These are phyloP conservation scores for Ornithorhynchus anatinus DNA, from an alignment of 2,113 vertebrate genomes.

Conservation along the genomic window DNA sequence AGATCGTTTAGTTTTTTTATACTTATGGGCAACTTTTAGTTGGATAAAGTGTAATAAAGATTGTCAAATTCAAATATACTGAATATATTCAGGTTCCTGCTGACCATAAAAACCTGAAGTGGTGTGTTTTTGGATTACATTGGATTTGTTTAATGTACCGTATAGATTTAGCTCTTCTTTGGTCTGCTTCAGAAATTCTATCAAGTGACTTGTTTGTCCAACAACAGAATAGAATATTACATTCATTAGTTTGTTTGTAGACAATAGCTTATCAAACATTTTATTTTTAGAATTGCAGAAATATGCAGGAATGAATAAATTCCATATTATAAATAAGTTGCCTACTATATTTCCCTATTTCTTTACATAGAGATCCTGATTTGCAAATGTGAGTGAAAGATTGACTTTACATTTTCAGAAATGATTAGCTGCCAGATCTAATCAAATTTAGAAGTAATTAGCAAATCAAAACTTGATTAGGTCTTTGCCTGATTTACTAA, in stretches of 20 bases:
- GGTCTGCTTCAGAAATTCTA: constrained; percentile 16
- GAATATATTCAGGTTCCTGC: not conserved
- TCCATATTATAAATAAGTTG: constrained; percentile 35
- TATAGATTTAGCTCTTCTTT: constrained; percentile 12
- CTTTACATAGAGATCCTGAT: constrained; percentile 58
- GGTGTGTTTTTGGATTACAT: constrained; percentile 39
- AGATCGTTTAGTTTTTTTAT: not conserved
- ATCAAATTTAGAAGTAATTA: constrained; percentile 88
- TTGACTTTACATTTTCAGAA: constrained; percentile 76
- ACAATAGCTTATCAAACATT: constrained; percentile 26
- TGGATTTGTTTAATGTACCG: constrained; percentile 55
- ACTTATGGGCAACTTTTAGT: constrained; percentile 14
- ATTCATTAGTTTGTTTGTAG: constrained; percentile 48
- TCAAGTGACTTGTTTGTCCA: not conserved
- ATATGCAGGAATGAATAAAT: constrained; percentile 46
- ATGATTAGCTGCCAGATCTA: constrained; percentile 83
- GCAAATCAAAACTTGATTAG: constrained; percentile 86
- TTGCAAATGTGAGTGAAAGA: constrained; percentile 77
- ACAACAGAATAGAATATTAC: not conserved
- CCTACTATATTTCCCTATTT: constrained; percentile 35
- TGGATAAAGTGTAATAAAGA: constrained; percentile 21
- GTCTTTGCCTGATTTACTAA: constrained; percentile 83
- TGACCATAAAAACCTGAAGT: constrained; percentile 18
- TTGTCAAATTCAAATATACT: constrained; percentile 2
- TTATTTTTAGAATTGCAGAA: constrained; percentile 48